phyloP scores from a whole-genome alignment of 2,113 vertebrate genomes.

The Neodon shergylaensis region DNA sequence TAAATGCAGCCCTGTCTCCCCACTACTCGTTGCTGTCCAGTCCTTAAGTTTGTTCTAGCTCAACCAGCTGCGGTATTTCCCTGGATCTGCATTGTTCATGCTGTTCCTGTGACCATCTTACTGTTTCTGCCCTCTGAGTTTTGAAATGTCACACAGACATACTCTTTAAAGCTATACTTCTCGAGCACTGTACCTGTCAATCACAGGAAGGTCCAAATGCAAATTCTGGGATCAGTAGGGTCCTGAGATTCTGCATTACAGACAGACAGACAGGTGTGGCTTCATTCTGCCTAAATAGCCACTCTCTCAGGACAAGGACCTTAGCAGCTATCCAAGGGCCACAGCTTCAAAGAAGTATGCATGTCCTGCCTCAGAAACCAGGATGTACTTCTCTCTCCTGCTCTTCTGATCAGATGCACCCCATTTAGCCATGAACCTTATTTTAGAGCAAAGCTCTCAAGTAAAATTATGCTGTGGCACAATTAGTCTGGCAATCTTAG shows the following conservation, averaged over 20 bases:
- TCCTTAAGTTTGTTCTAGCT: neutral
- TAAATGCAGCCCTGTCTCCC: neutral
- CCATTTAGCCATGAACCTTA: neutral
- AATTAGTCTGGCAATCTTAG: neutral
- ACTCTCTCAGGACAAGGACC: neutral
- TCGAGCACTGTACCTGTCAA: neutral
- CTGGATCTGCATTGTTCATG: neutral
- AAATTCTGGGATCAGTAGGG: neutral
- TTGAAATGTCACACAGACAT: neutral
- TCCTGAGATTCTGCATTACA: neutral
- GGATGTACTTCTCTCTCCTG: neutral
- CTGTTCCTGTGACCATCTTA: neutral
- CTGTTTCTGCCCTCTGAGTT: neutral
- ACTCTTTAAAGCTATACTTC: neutral
- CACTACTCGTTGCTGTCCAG: neutral
- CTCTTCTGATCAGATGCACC: neutral
- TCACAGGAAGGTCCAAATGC: neutral
- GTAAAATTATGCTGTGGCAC: neutral
- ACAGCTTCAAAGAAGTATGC: neutral
- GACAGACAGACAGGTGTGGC: neutral
- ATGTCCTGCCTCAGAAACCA: neutral
- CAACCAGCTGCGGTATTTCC: neutral
- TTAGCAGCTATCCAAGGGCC: neutral
- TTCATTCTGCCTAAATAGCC: neutral
- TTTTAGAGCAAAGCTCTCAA: neutral